Base-by-base conservation (phyloP, 2,797 vertebrate species). In the Alcedo atthis region DNA sequence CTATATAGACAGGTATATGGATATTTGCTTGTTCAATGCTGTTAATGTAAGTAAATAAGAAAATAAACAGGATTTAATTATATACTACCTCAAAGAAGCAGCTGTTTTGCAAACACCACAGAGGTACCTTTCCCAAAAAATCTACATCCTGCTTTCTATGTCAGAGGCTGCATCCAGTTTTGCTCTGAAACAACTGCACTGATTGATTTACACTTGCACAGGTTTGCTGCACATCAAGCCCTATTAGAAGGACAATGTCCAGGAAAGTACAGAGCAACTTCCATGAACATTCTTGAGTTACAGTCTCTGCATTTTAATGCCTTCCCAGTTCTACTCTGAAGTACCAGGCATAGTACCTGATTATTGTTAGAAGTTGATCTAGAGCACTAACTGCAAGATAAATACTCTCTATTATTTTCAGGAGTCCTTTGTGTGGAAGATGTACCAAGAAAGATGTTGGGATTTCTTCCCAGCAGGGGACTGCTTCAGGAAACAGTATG, bases 391-490 rank as follows among this genome's bases (percentile, higher is more conserved):
- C 20, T 57, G 88, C 53, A 80, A 25, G 15, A 73, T 55, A 73
- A 86, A 81, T 48, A 25, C 13, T 66, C 43, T 49, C 40, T 88
- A 10, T 92, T 43, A 18, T 70, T 97, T 97, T 42, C 96, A 99
- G 99, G 99, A 99, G 96, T 99, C 99, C 2, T 99, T 99, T 8
- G 99, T 99, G 87, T 99, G 99, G 99, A 99, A 99, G 98, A 99
- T 99, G 99, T 99, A 99, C 96, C 99, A 99, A 97, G 99, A 99
- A 97, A 98, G 99, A 94, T 99, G 98, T 19, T 99, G 99, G 99
- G 99, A 99, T 93, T 99, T 99, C 91, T 99, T 99, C 97, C 99
- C 99, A 15, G 99, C 99, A 40, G 99, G 99, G 35, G 99, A 99
- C 92, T 99, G 99, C 97, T 99, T 99, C 97, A 98, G 99, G 57